A percentile compares a stretch with the other conserved stretches of the same genome.
Evolutionary conservation across 1,140 invertebrate genomes (phyloP).

Genomic region (Nephila pilipes): DNA sequence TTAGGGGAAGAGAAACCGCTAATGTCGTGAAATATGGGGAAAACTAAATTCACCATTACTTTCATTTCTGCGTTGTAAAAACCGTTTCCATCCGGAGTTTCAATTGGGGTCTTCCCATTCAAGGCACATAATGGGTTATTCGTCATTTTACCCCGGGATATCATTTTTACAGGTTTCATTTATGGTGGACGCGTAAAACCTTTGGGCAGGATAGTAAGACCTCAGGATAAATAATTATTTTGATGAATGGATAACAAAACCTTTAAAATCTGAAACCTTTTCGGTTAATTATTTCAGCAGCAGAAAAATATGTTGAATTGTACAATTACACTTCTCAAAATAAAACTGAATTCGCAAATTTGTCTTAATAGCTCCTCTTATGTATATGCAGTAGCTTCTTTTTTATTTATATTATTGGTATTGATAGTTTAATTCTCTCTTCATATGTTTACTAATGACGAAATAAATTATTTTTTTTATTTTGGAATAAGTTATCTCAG

Average conservation of each 20-base stretch:
- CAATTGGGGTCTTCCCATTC: constrained; percentile 56
- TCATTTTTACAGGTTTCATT: background rate
- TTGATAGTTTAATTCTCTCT: no score
- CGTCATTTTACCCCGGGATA: constrained; percentile 37
- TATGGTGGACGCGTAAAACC: background rate
- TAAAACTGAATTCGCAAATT: background rate
- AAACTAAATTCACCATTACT: constrained; percentile 44
- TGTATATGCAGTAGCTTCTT: no score
- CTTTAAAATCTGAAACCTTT: constrained; percentile 15
- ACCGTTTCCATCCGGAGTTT: background rate
- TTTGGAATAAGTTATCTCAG: no score
- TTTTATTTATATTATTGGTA: no score
- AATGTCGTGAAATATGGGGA: constrained; percentile 43
- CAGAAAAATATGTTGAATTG: background rate
- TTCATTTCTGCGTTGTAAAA: constrained; percentile 32
- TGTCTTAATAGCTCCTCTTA: background rate
- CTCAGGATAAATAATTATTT: background rate
- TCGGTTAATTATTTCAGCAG: background rate
- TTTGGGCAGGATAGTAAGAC: background rate
- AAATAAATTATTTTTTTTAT: no score
- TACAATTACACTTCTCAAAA: no score
- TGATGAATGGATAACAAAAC: constrained; percentile 54
- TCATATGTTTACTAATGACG: no score
- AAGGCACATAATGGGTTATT: constrained; percentile 57
- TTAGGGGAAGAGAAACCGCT: constrained; percentile 26